Evolutionary conservation across 2,888 invertebrate genomes (phyloP).

Genomic region (Epinotia ramella): DNA sequence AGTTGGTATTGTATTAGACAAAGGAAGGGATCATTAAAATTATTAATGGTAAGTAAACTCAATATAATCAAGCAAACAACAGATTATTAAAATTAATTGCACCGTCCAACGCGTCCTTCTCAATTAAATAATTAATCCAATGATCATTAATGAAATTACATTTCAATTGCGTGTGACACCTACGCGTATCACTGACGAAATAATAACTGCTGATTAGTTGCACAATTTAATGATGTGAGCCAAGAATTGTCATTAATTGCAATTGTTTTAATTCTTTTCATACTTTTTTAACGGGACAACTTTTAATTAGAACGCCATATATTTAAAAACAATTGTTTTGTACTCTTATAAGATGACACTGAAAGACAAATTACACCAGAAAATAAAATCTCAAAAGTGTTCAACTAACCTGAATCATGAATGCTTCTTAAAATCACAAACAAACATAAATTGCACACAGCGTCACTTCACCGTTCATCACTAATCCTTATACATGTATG

Average conservation of each 20-base stretch:
- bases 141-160: constrained; percentile 59
- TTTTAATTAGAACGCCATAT: not conserved
- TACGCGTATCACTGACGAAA: constrained; percentile 58
- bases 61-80: constrained; percentile 6
- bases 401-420: constrained; percentile 83
- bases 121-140: constrained; percentile 53
- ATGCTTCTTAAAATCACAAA: constrained; percentile 72
- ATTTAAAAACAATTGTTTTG: not conserved
- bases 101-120: constrained; percentile 9
- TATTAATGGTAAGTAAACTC: not conserved
- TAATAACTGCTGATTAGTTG: constrained; percentile 58
- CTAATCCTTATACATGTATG: constrained; percentile 67
- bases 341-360: constrained; percentile 16
- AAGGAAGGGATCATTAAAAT: not conserved
- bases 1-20: not conserved
- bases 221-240: constrained; percentile 49
- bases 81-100: constrained; percentile 33
- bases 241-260: constrained; percentile 50
- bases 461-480: constrained; percentile 82
- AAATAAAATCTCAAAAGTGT: constrained; percentile 9
- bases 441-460: constrained; percentile 73
- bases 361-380: not conserved
- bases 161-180: constrained; percentile 62
- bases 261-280: constrained; percentile 49
- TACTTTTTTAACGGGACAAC: not conserved